phyloP scores from a whole-genome alignment of 2,797 vertebrate genomes.

The Enteromius fasciolatus region DNA sequence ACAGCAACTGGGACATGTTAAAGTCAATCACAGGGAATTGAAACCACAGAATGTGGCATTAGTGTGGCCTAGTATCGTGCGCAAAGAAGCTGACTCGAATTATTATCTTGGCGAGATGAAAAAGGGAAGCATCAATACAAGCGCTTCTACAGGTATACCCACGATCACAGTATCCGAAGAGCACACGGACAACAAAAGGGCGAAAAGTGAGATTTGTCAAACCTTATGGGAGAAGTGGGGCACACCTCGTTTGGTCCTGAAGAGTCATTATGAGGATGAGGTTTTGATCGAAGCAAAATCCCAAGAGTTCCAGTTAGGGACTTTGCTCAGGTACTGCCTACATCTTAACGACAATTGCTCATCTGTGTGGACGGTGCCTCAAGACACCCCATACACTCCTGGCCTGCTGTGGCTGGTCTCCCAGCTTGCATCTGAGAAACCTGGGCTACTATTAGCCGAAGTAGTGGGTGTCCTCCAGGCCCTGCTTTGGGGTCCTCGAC shows the following conservation, averaged over 20 bases:
- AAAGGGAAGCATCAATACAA: slow-evolving; percentile 12
- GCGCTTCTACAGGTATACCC: not conserved
- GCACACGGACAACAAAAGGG: not conserved
- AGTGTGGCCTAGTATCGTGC: slow-evolving; percentile 64
- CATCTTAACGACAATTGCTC: slow-evolving; percentile 49
- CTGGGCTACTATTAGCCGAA: slow-evolving; percentile 58
- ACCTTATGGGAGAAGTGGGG: slow-evolving; percentile 66
- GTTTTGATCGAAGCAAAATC: slow-evolving; percentile 26
- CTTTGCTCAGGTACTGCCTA: slow-evolving; percentile 75
- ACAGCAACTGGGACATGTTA: slow-evolving; percentile 70
- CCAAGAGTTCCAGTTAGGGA: slow-evolving; percentile 71
- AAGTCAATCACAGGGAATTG: slow-evolving; percentile 63
- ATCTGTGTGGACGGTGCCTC: slow-evolving; percentile 38
- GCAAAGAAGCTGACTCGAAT: not conserved
- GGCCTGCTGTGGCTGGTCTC: slow-evolving; percentile 72
- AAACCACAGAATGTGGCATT: slow-evolving; percentile 74
- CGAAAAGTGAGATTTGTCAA: slow-evolving; percentile 50
- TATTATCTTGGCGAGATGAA: slow-evolving; percentile 49
- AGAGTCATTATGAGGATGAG: slow-evolving; percentile 26
- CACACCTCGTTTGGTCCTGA: slow-evolving; percentile 76
- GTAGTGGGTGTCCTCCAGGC: slow-evolving; percentile 75
- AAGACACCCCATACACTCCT: slow-evolving; percentile 66
- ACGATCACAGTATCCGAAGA: not conserved
- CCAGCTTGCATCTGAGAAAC: slow-evolving; percentile 67
- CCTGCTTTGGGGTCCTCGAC: slow-evolving; percentile 83